Evolutionary conservation across 2,113 vertebrate genomes (phyloP), one percentile per base, ranked within the genome.

Genomic region (Nyctibius bracteatus): DNA sequence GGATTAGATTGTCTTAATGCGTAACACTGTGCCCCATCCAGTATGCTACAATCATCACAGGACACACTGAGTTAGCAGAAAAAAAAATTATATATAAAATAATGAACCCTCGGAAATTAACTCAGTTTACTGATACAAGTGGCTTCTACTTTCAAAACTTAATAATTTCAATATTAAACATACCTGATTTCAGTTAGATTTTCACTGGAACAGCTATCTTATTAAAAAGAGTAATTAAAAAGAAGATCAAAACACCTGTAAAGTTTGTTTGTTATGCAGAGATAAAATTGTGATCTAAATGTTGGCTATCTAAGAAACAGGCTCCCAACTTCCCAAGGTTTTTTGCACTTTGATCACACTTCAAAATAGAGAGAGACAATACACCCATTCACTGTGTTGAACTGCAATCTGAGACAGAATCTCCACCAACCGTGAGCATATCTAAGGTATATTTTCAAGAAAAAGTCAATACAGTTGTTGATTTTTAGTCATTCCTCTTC

Each of bases 371-470:
- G 30, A 66, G 46, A 85, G 30, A 33, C 25, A 28, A 21, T 30
- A 55, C 10, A 63, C 7, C 9, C 21, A 54, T 11, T 81, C 23
- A 54, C 6, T 21, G 17, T 57, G 28, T 18, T 52, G 24, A 87
- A 72, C 13, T 35, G 6, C 2, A 11, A 75, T 81, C 61, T 72
- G 23, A 19, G 10, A 55, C 2, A 33, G 18, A 71, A 79, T 43
- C 24, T n/a, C n/a, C n/a, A n/a, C n/a, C n/a, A 78, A 63, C 24
- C 59, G 2, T 0, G 0, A 62, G 6, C 1, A 9, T 58, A 35
- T 24, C 28, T 67, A n/a, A 6, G 5, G 2, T n/a, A 8, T 25
- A 30, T 55, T 81, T 91, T 73, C 25, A 41, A 79, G 30, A 72
- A 75, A 43, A 75, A 51, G 10, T n/a, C 28, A 67, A 24, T 79